Conservation (phyloP, 2,888 invertebrate species). For the Adela reaumurella region DNA sequence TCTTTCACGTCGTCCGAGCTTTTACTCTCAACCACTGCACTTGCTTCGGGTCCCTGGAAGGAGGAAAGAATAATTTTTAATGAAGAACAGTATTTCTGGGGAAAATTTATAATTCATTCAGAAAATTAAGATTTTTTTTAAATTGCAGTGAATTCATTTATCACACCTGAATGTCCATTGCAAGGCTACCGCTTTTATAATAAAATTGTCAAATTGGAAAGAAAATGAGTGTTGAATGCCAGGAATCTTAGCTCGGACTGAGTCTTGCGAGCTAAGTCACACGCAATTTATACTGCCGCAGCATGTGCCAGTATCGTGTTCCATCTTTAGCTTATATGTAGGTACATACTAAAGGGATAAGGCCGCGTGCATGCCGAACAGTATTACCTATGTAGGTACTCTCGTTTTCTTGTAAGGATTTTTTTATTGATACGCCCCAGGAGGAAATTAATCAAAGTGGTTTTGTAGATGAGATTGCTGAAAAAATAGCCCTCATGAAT, state of each 20-base stretch:
- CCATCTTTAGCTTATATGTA: neutral
- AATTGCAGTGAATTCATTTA: neutral
- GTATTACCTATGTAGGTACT: too few species aligned
- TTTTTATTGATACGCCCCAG: too few species aligned
- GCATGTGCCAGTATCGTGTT: neutral
- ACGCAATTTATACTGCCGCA: slow-evolving; percentile 32
- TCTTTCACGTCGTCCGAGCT: slow-evolving; percentile 27
- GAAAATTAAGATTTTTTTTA: too few species aligned
- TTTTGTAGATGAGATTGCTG: too few species aligned
- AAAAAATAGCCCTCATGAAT: too few species aligned
- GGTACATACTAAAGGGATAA: too few species aligned
- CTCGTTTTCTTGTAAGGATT: too few species aligned
- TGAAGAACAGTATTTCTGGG: slow-evolving; percentile 5
- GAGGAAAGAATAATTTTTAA: too few species aligned
- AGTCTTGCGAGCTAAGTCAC: slow-evolving; percentile 23
- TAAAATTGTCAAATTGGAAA: slow-evolving; percentile 4
- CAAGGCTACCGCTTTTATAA: neutral
- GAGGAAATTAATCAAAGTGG: too few species aligned
- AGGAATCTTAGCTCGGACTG: slow-evolving; percentile 26
- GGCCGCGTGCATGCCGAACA: too few species aligned
- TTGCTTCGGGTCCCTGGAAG: slow-evolving; percentile 37
- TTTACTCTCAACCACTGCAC: slow-evolving; percentile 27
- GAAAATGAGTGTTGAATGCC: slow-evolving; percentile 14
- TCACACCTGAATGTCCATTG: neutral
- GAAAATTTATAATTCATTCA: too few species aligned